Evolutionary conservation across 2,797 vertebrate genomes (phyloP).

Genomic region (Chelidonichthys spinosus): DNA sequence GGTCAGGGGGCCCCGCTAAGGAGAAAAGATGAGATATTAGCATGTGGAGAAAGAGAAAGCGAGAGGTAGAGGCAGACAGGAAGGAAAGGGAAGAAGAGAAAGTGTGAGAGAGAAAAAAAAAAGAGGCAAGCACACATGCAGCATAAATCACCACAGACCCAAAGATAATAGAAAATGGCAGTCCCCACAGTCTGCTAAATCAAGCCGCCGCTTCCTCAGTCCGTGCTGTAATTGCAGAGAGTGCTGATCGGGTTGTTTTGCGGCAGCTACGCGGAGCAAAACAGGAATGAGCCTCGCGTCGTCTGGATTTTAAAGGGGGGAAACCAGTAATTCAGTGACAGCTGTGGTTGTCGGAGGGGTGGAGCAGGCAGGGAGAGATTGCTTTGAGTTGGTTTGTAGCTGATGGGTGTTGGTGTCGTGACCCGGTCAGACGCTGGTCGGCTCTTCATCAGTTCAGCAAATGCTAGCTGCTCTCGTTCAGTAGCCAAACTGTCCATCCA

Average conservation of each 20-base stretch:
- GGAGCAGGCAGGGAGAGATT: constrained; percentile 31
- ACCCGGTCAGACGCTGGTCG: constrained; percentile 28
- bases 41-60: constrained; percentile 60
- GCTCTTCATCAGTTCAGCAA: constrained; percentile 34
- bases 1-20: constrained; percentile 57
- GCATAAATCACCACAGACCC: constrained; percentile 78
- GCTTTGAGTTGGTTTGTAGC: constrained; percentile 39
- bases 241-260: constrained; percentile 78
- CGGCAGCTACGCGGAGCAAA: constrained; percentile 52
- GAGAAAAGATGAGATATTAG: constrained; percentile 72
- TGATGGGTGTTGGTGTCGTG: constrained; percentile 43
- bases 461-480: constrained; percentile 24
- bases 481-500: constrained; percentile 12
- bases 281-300: constrained; percentile 43
- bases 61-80: constrained; percentile 60
- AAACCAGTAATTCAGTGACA: constrained; percentile 24
- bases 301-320: constrained; percentile 25
- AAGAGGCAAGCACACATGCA: constrained; percentile 50
- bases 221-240: constrained; percentile 75
- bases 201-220: constrained; percentile 75
- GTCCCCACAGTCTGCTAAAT: constrained; percentile 78
- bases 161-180: constrained; percentile 79
- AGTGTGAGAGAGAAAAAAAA: constrained; percentile 57
- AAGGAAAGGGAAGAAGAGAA: constrained; percentile 64
- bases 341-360: constrained; percentile 47